These are phyloP conservation scores for Mico argentatus DNA, from an alignment of 2,797 vertebrate genomes.

Conservation along the genomic window DNA sequence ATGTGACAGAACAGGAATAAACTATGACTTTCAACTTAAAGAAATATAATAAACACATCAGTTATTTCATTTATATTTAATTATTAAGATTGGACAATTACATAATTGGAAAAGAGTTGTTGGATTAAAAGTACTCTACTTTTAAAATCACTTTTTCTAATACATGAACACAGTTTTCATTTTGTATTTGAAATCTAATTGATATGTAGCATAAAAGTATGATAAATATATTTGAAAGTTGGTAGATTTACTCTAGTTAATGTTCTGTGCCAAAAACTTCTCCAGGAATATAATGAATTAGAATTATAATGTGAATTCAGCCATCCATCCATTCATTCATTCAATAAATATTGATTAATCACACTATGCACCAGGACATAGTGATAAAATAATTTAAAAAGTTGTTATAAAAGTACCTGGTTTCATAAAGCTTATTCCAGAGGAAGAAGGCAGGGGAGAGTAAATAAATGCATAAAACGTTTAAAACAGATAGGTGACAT, in stretches of 20 bases:
- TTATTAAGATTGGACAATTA: not conserved
- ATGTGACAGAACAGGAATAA: slow-evolving; percentile 42
- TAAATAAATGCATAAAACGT: not conserved
- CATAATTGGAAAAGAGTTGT: not conserved
- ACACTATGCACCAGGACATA: not conserved
- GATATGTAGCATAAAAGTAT: not conserved
- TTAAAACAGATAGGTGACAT: not conserved
- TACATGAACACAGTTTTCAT: not conserved
- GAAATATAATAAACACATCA: not conserved
- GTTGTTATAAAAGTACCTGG: not conserved
- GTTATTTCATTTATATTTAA: not conserved
- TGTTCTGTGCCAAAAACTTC: not conserved
- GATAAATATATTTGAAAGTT: slow-evolving; percentile 39
- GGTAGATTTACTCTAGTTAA: not conserved
- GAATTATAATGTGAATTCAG: slow-evolving; percentile 1
- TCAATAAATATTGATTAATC: not conserved
- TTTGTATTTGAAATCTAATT: slow-evolving; percentile 10
- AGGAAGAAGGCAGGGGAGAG: not conserved
- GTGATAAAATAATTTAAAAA: not conserved
- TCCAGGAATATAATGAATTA: not conserved
- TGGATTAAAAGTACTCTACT: not conserved
- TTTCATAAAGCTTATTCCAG: not conserved
- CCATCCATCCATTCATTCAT: not conserved
- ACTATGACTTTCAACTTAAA: slow-evolving; percentile 17
- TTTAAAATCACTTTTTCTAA: not conserved